A percentile compares a stretch with the other conserved stretches of the same genome.
These are phyloP conservation scores for Apis cerana DNA, from an alignment of 1,140 invertebrate species.

Conservation along the genomic window DNA sequence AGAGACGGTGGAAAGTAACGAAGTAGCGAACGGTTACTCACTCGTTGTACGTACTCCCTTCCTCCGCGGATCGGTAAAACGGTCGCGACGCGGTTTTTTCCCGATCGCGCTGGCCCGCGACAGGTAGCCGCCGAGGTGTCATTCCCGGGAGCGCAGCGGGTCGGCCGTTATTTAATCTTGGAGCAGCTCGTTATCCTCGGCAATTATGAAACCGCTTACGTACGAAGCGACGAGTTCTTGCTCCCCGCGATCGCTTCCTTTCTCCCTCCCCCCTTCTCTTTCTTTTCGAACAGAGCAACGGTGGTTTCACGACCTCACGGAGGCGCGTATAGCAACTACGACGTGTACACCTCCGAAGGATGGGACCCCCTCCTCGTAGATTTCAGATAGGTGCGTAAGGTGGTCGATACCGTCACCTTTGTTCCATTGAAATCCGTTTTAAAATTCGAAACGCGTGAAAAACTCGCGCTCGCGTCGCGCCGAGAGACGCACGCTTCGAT, in stretches of 20 bases:
- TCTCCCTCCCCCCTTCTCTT: too few relatives aligned
- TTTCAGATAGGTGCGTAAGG: conserved; percentile 39
- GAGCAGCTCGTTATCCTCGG: conserved; percentile 27
- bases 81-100: not conserved
- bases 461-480: not conserved
- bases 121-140: conserved; percentile 30
- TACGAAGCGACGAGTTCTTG: conserved; percentile 33
- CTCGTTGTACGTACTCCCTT: not conserved
- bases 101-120: not conserved
- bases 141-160: conserved; percentile 5
- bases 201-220: conserved; percentile 27
- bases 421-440: conserved; percentile 35
- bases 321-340: too few relatives aligned
- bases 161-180: conserved; percentile 38
- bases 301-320: too few relatives aligned
- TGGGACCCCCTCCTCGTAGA: too few relatives aligned
- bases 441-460: conserved; percentile 43
- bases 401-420: conserved; percentile 42
- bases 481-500: too few relatives aligned
- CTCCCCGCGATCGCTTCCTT: conserved; percentile 10
- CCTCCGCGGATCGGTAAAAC: conserved; percentile 32
- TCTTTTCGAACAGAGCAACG: too few relatives aligned
- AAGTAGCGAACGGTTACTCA: not conserved
- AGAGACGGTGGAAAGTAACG: not conserved
- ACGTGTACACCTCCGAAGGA: too few relatives aligned